phyloP scores from a whole-genome alignment of 2,797 vertebrate genomes.

The Micropoecilia bifurca region DNA sequence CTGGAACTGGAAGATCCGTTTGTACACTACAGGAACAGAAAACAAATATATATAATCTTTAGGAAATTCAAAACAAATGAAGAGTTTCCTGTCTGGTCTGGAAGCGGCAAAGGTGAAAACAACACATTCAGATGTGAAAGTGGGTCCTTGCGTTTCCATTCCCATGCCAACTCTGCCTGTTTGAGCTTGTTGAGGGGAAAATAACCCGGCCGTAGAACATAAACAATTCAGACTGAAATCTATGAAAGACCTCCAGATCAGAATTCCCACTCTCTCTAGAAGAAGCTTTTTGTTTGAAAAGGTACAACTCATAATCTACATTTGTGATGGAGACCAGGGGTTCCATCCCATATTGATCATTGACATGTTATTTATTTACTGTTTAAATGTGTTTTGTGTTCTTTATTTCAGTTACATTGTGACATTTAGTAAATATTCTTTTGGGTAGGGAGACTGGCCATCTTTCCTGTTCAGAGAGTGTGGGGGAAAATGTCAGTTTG shows the following conservation, averaged over 20 bases:
- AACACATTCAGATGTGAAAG: constrained; percentile 2
- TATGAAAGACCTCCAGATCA: background rate
- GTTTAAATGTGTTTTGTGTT: no score
- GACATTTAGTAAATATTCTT: no score
- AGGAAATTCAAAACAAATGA: constrained; percentile 1
- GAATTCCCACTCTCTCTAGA: background rate
- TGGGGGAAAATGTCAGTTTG: no score
- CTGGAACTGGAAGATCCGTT: background rate
- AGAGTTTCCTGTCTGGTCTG: constrained; percentile 2
- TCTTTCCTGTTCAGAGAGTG: no score
- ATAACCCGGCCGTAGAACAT: background rate
- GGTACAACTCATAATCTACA: background rate
- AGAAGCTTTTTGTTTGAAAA: background rate
- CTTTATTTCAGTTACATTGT: no score
- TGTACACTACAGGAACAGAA: background rate
- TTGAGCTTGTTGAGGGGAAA: background rate
- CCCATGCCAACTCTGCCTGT: constrained; percentile 3
- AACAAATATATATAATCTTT: background rate
- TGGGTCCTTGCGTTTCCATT: background rate
- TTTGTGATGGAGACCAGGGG: no score
- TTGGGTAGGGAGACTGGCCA: no score
- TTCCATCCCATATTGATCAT: no score
- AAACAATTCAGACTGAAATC: background rate
- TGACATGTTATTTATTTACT: no score
- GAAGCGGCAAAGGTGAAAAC: constrained; percentile 16